These are phyloP conservation scores for Drosophila subquinaria DNA, from an alignment of 2,888 invertebrate species.

Conservation along the genomic window DNA sequence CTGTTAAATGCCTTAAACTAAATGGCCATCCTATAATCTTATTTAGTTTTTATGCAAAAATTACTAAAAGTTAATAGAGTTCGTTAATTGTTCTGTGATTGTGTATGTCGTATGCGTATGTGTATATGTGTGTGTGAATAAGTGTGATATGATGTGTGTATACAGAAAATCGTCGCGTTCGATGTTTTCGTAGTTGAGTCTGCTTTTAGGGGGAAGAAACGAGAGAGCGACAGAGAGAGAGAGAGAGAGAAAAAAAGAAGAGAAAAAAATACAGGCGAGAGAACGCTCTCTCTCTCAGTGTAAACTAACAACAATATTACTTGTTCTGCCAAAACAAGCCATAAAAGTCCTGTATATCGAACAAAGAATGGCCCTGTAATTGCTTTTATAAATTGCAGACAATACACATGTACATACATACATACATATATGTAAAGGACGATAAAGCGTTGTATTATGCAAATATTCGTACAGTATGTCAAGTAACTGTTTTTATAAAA, in stretches of 20 bases:
- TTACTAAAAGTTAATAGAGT: not conserved
- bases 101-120: conserved; percentile 5
- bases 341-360: conserved; percentile 49
- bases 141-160: conserved; percentile 47
- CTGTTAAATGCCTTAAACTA: not conserved
- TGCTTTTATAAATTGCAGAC: conserved; percentile 11
- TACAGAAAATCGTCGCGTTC: conserved; percentile 45
- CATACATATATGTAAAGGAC: not conserved
- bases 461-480: not conserved
- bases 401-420: not conserved
- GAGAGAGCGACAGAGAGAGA: conserved; percentile 3
- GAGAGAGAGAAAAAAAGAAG: conserved; percentile 1
- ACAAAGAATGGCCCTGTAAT: conserved; percentile 18
- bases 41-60: not conserved
- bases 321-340: conserved; percentile 58
- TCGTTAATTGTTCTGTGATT: conserved; percentile 27
- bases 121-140: conserved; percentile 15
- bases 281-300: conserved; percentile 7
- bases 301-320: conserved; percentile 43
- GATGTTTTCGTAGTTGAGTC: conserved; percentile 50
- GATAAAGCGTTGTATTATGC: not conserved
- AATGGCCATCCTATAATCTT: not conserved
- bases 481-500: not conserved
- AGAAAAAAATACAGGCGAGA: not conserved
- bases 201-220: conserved; percentile 19